These are phyloP conservation scores for Habroteleia sp. DNA, from an alignment of 2,888 invertebrate species.

Conservation along the genomic window DNA sequence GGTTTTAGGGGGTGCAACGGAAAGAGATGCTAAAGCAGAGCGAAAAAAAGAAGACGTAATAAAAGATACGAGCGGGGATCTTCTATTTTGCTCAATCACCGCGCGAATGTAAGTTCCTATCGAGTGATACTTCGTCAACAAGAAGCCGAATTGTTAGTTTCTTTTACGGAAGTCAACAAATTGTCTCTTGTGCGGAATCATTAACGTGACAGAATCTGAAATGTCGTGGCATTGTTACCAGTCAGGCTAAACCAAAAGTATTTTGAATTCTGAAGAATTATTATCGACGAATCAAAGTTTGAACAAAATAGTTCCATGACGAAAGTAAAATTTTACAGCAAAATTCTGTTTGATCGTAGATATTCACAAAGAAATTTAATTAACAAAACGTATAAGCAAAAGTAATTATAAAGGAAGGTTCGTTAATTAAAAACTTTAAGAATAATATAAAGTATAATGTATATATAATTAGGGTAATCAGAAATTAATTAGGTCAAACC, in stretches of 20 bases:
- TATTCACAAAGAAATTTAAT: too few relatives aligned
- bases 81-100: slow-evolving; percentile 8
- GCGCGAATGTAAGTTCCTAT: slow-evolving; percentile 46
- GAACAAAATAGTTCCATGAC: too few relatives aligned
- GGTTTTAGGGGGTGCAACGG: slow-evolving; percentile 17
- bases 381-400: too few relatives aligned
- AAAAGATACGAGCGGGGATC: slow-evolving; percentile 10
- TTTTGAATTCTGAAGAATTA: too few relatives aligned
- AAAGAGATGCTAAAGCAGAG: not conserved
- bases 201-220: slow-evolving; percentile 19
- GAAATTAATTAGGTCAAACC: too few relatives aligned
- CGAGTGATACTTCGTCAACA: slow-evolving; percentile 48
- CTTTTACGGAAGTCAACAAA: slow-evolving; percentile 48
- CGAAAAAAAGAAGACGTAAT: not conserved
- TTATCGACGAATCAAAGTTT: too few relatives aligned
- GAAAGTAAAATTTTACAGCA: too few relatives aligned
- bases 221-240: not conserved
- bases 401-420: too few relatives aligned
- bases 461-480: too few relatives aligned
- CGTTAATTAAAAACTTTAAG: too few relatives aligned
- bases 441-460: too few relatives aligned
- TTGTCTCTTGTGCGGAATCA: slow-evolving; percentile 42
- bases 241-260: not conserved
- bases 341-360: too few relatives aligned
- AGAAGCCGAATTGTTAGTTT: slow-evolving; percentile 44